Evolutionary conservation across 2,113 vertebrate species (phyloP).

Genomic region (Dipodomys merriami): DNA sequence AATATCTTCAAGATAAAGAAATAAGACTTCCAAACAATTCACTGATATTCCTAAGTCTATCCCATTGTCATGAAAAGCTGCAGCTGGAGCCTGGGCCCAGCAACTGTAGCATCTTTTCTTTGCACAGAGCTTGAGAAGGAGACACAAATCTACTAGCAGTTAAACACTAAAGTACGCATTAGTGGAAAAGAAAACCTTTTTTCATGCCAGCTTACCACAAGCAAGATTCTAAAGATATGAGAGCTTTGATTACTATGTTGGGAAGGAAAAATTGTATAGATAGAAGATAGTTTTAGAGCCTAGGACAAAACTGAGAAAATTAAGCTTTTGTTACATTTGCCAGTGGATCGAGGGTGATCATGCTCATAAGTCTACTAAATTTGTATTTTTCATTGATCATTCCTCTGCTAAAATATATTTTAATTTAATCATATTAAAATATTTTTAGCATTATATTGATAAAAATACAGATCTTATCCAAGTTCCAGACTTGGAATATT

Average conservation of each 20-base stretch:
- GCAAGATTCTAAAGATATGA: conserved; percentile 26
- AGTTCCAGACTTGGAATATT: background rate
- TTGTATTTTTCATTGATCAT: conserved; percentile 13
- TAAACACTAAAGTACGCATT: background rate
- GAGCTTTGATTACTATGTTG: conserved; percentile 10
- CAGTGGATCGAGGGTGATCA: background rate
- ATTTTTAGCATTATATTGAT: conserved; percentile 8
- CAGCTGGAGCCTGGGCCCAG: background rate
- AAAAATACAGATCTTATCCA: background rate
- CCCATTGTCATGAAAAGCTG: background rate
- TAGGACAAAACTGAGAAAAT: background rate
- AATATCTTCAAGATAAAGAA: conserved; percentile 56
- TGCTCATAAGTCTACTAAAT: background rate
- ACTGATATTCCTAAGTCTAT: background rate
- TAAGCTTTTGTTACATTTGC: conserved; percentile 20
- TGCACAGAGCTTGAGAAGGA: background rate
- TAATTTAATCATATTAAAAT: background rate
- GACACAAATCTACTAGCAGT: background rate
- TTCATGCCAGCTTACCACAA: background rate
- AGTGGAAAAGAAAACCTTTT: background rate
- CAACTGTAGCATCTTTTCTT: background rate
- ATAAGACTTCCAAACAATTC: conserved; percentile 36
- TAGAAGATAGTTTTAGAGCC: background rate
- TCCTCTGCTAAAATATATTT: conserved; percentile 13
- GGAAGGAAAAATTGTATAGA: conserved; percentile 23